These are phyloP conservation scores for Anneissia japonica DNA, from an alignment of 35 echinoderm and acorn worm genomes.

Conservation along the genomic window DNA sequence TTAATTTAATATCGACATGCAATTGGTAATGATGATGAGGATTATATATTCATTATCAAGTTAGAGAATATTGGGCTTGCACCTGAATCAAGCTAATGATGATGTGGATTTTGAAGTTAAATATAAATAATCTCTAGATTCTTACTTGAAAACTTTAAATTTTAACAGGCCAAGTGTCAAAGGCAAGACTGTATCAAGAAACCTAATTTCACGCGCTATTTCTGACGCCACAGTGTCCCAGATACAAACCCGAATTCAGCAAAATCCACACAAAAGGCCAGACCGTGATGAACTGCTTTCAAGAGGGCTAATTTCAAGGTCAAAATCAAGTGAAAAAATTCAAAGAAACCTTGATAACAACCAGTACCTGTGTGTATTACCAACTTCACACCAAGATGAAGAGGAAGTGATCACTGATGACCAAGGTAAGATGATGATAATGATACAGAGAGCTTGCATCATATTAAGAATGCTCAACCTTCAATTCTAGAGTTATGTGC, in stretches of 20 bases:
- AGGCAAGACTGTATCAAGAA: background rate
- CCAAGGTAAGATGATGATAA: background rate
- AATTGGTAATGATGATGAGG: too few relatives aligned
- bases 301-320: constrained; percentile 38
- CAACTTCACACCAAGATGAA: background rate
- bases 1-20: too few relatives aligned
- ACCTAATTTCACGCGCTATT: background rate
- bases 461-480: too few relatives aligned
- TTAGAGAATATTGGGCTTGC: too few relatives aligned
- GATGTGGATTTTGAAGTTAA: too few relatives aligned
- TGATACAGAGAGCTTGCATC: background rate
- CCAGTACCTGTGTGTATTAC: constrained; percentile 51
- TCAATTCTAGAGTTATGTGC: too few relatives aligned
- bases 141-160: background rate
- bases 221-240: background rate
- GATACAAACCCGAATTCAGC: background rate
- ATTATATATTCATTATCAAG: too few relatives aligned
- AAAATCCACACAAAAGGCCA: background rate
- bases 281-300: background rate
- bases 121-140: too few relatives aligned
- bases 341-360: constrained; percentile 71
- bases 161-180: background rate
- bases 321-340: constrained; percentile 30
- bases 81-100: too few relatives aligned
- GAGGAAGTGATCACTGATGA: background rate